Percentiles rank a stretch among this genome's conserved stretches.
Evolutionary conservation across 2,113 vertebrate genomes (phyloP).

Genomic region (Brienomyrus brachyistius): DNA sequence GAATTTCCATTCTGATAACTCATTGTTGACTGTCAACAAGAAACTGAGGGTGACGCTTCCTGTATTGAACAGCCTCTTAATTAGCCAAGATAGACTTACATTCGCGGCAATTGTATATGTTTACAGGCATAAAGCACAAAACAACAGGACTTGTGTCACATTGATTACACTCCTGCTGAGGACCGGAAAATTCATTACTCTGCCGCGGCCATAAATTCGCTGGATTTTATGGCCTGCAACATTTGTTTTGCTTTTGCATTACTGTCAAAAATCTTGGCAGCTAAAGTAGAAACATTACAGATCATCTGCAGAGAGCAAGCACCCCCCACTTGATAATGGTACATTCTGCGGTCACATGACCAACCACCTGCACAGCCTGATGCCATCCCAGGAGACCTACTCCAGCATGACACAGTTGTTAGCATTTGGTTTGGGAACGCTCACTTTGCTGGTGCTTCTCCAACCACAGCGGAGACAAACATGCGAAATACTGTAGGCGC

Average conservation of each 20-base stretch:
- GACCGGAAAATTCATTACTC: neutral
- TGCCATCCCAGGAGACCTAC: slow-evolving; percentile 7
- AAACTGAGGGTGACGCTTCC: neutral
- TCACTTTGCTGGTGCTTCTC: neutral
- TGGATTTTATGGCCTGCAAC: neutral
- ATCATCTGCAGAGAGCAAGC: neutral
- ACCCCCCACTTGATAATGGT: too few relatives aligned
- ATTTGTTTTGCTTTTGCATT: neutral
- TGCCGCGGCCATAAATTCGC: neutral
- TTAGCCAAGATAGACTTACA: neutral
- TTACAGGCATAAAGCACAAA: neutral
- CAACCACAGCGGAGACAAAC: neutral
- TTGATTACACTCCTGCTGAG: neutral
- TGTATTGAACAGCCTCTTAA: neutral
- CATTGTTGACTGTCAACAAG: neutral
- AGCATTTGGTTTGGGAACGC: neutral
- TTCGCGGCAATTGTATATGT: neutral
- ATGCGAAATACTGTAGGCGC: neutral
- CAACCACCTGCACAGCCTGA: neutral
- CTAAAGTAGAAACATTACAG: neutral
- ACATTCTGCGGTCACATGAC: neutral
- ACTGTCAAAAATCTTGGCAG: neutral
- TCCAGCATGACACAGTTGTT: neutral
- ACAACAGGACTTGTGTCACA: neutral
- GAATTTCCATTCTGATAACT: neutral